Percentiles rank a stretch among this genome's conserved stretches.
Conservation (phyloP, 2,888 invertebrate species). For the Digitonthophagus gazella region DNA sequence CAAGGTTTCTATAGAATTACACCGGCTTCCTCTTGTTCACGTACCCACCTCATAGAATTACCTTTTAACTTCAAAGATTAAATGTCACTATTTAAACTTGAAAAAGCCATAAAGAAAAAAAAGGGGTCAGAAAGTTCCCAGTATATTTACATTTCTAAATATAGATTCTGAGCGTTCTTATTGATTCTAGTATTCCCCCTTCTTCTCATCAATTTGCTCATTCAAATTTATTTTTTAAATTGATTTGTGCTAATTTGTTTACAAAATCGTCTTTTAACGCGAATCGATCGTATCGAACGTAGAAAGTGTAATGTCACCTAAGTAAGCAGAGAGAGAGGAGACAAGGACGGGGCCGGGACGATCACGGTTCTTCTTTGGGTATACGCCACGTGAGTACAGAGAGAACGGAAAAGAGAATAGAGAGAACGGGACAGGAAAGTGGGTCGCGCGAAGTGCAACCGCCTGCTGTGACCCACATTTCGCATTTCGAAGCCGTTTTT, state of each 20-base stretch:
- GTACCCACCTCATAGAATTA: background rate
- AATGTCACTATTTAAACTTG: background rate
- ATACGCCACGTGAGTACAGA: background rate
- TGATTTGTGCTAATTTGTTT: too few species aligned
- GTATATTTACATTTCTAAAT: too few species aligned
- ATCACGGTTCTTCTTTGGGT: background rate
- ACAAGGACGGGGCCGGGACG: too few species aligned
- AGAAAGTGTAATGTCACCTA: background rate
- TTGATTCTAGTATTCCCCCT: too few species aligned
- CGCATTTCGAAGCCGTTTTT: background rate
- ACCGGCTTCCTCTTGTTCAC: too few species aligned
- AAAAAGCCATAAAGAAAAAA: too few species aligned
- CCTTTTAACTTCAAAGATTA: background rate
- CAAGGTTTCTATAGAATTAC: background rate
- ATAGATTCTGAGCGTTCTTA: too few species aligned
- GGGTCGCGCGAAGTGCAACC: slow-evolving; percentile 11
- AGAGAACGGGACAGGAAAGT: slow-evolving; percentile 1
- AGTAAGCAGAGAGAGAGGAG: too few species aligned
- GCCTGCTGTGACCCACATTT: slow-evolving; percentile 4
- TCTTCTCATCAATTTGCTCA: too few species aligned
- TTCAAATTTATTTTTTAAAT: too few species aligned
- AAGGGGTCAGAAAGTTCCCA: too few species aligned
- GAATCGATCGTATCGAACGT: background rate
- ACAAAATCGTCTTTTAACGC: background rate
- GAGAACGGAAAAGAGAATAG: background rate